Evolutionary conservation across 1,140 invertebrate species (phyloP), one percentile per base, ranked within the genome.

Genomic region (Parapsyche elsis): DNA sequence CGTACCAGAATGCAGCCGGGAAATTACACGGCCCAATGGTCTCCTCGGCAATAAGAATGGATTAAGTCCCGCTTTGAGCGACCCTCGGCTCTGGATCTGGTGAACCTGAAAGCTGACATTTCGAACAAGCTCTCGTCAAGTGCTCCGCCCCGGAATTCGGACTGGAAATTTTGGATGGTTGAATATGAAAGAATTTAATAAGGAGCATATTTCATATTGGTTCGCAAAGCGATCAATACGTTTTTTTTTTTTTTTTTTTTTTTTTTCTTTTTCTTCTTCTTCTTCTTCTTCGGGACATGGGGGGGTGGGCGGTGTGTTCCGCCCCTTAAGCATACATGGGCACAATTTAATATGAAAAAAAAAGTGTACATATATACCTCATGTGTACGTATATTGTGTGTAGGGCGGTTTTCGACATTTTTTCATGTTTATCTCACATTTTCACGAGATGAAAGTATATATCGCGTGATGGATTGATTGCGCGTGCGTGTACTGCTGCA

Each of bases 91-190:
- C 75, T 75, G 67, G 49, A 81, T 81, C 79, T 81, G 82, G 49
- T 81, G 79, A 83, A 83, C 82, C 82, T 73, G 70, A 83, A 83
- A 59, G 82, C 77, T 83, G 81, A 83, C 81, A 83, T 83, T 83
- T 83, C 80, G 79, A 82, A 82, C 79, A 75, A 81, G 71, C 80
- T 81, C 76, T 81, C 79, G 80, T 81, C 80, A 79, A 83, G 79
- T 81, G 79, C 76, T 80, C 74, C 67, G 71, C 80, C 81, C 53
- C 76, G 61, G 49, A 76, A 80, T 70, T 45, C 53, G 59, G 64
- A 59, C 81, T 77, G 71, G 76, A 76, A 80, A 80, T 80, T 83
- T 83, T 83, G 81, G 79, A 74, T 78, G 78, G 81, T n/a, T 80
- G 81, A 71, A 46, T 83, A 76, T 82, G 81, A 82, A 83, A 80